Percentiles rank a stretch among this genome's conserved stretches.
Conservation (phyloP, 2,888 invertebrate genomes). For the Oscheius sp. region DNA sequence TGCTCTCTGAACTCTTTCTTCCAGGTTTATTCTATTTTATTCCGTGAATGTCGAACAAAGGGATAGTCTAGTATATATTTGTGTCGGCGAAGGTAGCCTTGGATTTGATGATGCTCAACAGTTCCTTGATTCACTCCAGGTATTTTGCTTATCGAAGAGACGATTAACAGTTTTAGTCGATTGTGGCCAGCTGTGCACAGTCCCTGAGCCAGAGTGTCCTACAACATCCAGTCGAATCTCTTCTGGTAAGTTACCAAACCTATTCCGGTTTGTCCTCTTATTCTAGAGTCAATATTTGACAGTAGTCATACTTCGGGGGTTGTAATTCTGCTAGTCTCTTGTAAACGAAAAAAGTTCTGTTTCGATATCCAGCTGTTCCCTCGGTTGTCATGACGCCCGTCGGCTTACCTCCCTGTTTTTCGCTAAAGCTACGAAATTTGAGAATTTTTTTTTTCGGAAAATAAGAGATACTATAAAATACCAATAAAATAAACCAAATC, state of each 20-base stretch:
- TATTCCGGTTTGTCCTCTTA: not conserved
- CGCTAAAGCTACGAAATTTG: too few species aligned
- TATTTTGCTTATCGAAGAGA: not conserved
- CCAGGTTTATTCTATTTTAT: slow-evolving; percentile 39
- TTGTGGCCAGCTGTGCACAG: slow-evolving; percentile 27
- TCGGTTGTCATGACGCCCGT: too few species aligned
- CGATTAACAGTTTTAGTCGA: slow-evolving; percentile 8
- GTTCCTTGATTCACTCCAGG: slow-evolving; percentile 32
- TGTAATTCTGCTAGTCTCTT: too few species aligned
- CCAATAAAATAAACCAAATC: too few species aligned
- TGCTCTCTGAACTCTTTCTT: not conserved
- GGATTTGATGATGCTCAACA: slow-evolving; percentile 28
- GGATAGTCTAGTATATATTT: slow-evolving; percentile 43
- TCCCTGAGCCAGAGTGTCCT: slow-evolving; percentile 30
- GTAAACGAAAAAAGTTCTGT: too few species aligned
- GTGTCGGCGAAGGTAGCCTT: slow-evolving; percentile 37
- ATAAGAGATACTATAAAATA: too few species aligned
- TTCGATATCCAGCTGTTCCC: too few species aligned
- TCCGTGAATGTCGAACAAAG: slow-evolving; percentile 38
- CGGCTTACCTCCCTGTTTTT: too few species aligned
- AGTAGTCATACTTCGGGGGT: too few species aligned
- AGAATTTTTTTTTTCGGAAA: too few species aligned
- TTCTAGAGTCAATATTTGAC: slow-evolving; percentile 10
- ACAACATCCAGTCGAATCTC: slow-evolving; percentile 15
- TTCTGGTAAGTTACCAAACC: slow-evolving; percentile 14